Conservation (phyloP, 2,888 invertebrate genomes). For the Drosophila antonietae region DNA sequence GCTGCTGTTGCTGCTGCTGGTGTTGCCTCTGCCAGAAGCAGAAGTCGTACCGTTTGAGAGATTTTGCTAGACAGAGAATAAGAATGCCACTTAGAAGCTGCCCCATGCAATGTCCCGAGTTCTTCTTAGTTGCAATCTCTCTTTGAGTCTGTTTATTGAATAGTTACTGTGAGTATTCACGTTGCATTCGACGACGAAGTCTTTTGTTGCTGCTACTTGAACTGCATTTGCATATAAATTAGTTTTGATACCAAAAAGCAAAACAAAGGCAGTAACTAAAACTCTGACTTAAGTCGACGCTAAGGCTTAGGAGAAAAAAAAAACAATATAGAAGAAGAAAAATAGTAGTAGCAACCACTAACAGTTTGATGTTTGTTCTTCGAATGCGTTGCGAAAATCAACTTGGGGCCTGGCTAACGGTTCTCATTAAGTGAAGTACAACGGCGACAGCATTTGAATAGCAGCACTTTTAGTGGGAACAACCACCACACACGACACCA, state of each 20-base stretch:
- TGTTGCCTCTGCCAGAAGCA: slow-evolving; percentile 22
- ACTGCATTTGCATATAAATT: slow-evolving; percentile 79
- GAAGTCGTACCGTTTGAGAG: slow-evolving; percentile 51
- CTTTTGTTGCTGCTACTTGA: slow-evolving; percentile 73
- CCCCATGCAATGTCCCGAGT: slow-evolving; percentile 13
- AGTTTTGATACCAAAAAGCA: slow-evolving; percentile 65
- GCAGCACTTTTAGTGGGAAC: slow-evolving; percentile 61
- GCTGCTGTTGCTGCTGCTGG: slow-evolving; percentile 32
- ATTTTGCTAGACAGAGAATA: slow-evolving; percentile 34
- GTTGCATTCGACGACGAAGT: slow-evolving; percentile 45
- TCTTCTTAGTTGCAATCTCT: slow-evolving; percentile 38
- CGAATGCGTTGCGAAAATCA: slow-evolving; percentile 71
- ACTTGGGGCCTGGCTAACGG: slow-evolving; percentile 63
- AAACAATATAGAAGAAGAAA: slow-evolving; percentile 10
- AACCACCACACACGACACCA: slow-evolving; percentile 60
- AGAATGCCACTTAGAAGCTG: slow-evolving; percentile 50
- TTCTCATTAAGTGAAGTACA: slow-evolving; percentile 76
- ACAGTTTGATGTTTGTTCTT: slow-evolving; percentile 73
- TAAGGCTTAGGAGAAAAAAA: slow-evolving; percentile 12
- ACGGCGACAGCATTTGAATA: slow-evolving; percentile 46
- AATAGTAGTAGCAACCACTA: slow-evolving; percentile 28
- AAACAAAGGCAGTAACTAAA: slow-evolving; percentile 27
- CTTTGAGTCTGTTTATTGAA: slow-evolving; percentile 52
- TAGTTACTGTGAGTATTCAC: slow-evolving; percentile 51
- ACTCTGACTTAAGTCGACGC: slow-evolving; percentile 16